Evolutionary conservation across 2,797 vertebrate genomes (phyloP), one percentile per base, ranked within the genome.

Genomic region (Tachyglossus aculeatus): DNA sequence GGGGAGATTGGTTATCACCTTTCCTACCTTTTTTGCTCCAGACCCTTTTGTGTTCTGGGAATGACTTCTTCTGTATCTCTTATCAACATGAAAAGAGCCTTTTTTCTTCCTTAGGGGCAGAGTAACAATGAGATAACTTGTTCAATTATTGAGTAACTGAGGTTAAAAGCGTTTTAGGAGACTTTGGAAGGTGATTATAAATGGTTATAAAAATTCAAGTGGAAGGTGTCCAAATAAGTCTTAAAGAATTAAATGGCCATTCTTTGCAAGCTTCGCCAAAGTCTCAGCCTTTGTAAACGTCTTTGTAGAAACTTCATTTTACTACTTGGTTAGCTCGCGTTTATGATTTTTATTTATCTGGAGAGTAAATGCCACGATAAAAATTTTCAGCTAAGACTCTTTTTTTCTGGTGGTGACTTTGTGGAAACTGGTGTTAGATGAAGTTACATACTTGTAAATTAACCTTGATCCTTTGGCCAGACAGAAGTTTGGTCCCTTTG

Each of bases 31-130:
- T 79, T 87, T 88, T 84, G 36, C 24, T 82, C 67, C 78, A 64
- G 82, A 82, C 60, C 51, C 72, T 87, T 88, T 75, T 83, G 77
- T 88, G 88, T 89, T 82, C 82, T 77, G 69, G 51, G 34, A 84
- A 81, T 66, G 81, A 87, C 71, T 80, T 77, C 81, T 89, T 91
- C 87, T 90, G 74, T 85, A 58, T 84, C 77, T 84, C 86, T 94
- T 93, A 94, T 91, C 90, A 89, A 86, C 84, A 86, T 88, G 83
- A 88, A 92, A 91, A 90, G 80, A 90, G 85, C 88, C 90, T 90
- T 87, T 60, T 79, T 41, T 86, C 86, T 88, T 87, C 74, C 64
- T 87, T 89, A 64, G 48, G 54, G 86, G 66, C n/a, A 36, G 45
- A 56, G 39, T 83, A 83, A 90, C 82, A 88, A 83, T 76, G 80